Evolutionary conservation across 1,140 invertebrate species (phyloP).

Genomic region (Rhopalosiphum maidis): DNA sequence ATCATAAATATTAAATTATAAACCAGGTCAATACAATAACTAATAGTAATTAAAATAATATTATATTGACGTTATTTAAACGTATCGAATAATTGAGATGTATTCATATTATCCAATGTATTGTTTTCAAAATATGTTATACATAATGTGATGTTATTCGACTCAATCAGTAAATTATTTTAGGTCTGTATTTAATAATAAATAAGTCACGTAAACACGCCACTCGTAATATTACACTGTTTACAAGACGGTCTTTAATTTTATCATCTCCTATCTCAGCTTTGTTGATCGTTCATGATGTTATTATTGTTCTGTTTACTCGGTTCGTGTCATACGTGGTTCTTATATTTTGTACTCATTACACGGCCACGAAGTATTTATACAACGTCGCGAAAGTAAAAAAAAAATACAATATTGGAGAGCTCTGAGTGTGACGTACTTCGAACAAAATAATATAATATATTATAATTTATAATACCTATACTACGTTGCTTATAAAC

Average conservation of each 20-base stretch:
- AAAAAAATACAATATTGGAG: background rate
- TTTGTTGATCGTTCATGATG: background rate
- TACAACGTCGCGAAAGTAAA: background rate
- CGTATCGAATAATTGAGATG: background rate
- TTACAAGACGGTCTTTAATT: background rate
- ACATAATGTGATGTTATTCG: background rate
- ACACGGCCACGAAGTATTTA: background rate
- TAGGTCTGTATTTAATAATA: too few species aligned
- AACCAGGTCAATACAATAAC: background rate
- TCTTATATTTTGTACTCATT: background rate
- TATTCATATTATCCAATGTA: background rate
- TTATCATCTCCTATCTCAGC: background rate
- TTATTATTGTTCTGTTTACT: conserved; percentile 8
- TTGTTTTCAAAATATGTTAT: background rate
- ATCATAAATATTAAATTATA: background rate
- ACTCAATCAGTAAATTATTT: background rate
- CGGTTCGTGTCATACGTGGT: background rate
- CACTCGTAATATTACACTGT: background rate
- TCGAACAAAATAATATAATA: background rate
- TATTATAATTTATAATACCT: background rate
- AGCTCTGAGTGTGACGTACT: background rate
- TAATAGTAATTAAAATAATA: background rate
- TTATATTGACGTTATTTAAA: background rate
- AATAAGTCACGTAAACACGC: background rate
- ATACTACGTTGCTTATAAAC: background rate